Conservation (phyloP, 2,888 invertebrate genomes). For the Syrphus vitripennis region DNA sequence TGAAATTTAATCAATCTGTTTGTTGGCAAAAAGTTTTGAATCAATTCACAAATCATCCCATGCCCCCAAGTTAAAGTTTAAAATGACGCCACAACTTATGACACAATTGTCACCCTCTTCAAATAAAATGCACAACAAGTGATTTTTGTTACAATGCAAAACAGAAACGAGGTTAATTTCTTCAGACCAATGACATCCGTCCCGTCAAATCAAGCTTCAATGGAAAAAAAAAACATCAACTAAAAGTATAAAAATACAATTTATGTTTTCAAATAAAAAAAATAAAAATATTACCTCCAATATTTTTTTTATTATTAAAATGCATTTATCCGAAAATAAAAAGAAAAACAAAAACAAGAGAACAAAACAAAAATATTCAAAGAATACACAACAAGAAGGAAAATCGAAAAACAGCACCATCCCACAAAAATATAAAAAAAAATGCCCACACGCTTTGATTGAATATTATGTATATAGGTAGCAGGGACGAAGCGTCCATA, state of each 20-base stretch:
- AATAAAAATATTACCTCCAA: neutral
- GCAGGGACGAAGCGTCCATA: too few species aligned
- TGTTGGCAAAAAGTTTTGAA: too few species aligned
- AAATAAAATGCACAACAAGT: slow-evolving; percentile 4
- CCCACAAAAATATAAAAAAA: neutral
- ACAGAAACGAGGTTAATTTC: slow-evolving; percentile 17
- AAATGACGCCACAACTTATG: neutral
- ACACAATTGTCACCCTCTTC: neutral
- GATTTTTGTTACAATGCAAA: neutral
- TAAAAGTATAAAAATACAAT: neutral
- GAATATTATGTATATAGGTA: too few species aligned
- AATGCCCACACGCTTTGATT: slow-evolving; percentile 42
- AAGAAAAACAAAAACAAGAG: slow-evolving; percentile 1
- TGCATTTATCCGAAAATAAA: slow-evolving; percentile 19
- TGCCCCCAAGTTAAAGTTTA: too few species aligned
- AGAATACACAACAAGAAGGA: neutral
- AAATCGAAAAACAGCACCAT: slow-evolving; percentile 11
- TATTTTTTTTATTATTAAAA: slow-evolving; percentile 15
- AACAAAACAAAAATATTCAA: slow-evolving; percentile 1
- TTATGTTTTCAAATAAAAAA: neutral
- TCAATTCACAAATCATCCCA: neutral
- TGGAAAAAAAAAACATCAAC: neutral
- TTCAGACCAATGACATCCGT: slow-evolving; percentile 9
- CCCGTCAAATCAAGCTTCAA: neutral
- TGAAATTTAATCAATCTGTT: neutral